phyloP scores from a whole-genome alignment of 2,888 invertebrate species.

The Ferrisia virgata region DNA sequence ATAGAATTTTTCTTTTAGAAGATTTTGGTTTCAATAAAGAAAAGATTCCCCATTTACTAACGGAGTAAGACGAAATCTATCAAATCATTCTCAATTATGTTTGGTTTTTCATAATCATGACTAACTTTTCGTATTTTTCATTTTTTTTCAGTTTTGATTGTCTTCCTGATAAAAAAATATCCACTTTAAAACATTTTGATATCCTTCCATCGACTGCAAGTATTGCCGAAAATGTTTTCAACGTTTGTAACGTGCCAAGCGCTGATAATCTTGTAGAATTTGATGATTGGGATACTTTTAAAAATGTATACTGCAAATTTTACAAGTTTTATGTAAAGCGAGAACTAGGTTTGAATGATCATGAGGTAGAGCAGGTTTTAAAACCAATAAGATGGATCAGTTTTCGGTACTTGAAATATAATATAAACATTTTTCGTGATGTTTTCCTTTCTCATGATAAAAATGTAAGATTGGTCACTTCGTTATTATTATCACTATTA shows the following conservation, averaged over 20 bases:
- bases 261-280: neutral
- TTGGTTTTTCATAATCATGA: too few species aligned
- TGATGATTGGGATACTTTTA: neutral
- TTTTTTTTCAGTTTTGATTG: constrained; percentile 15
- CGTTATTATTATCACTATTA: too few species aligned
- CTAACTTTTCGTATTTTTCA: neutral
- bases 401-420: neutral
- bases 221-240: neutral
- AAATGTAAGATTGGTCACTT: neutral
- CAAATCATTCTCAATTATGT: too few species aligned
- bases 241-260: neutral
- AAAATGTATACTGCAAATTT: constrained; percentile 19
- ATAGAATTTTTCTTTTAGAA: neutral
- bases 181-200: neutral
- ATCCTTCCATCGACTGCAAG: neutral
- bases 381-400: neutral
- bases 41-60: neutral
- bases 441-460: neutral
- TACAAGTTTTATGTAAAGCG: neutral
- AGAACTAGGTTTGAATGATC: neutral
- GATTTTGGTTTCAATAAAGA: neutral
- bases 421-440: neutral
- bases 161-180: neutral
- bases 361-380: neutral
- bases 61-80: neutral